Percentiles rank a stretch among this genome's conserved stretches.
phyloP scores from a whole-genome alignment of 1,140 invertebrate species.

The Colletes gigas region DNA sequence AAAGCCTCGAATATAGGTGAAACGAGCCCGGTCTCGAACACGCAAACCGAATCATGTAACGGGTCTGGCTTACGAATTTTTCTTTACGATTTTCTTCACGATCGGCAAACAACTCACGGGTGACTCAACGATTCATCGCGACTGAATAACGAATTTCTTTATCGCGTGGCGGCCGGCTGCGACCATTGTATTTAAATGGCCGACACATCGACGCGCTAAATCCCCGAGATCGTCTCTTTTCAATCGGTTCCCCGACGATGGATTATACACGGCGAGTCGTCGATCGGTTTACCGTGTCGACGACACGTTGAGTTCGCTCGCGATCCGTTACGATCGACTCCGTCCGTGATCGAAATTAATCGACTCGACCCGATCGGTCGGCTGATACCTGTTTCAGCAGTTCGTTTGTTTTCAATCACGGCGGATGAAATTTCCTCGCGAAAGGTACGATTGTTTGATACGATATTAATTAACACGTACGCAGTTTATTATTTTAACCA shows the following conservation, averaged over 20 bases:
- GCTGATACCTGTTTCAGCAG: no score
- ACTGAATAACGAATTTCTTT: not conserved
- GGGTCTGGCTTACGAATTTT: not conserved
- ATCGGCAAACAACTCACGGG: no score
- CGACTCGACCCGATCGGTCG: no score
- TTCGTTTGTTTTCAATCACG: no score
- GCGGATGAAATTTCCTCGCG: no score
- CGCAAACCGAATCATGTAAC: slow-evolving; percentile 18
- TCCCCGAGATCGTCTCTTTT: not conserved
- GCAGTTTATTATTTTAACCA: no score
- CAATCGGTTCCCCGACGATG: not conserved
- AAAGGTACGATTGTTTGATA: no score
- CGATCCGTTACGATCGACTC: not conserved
- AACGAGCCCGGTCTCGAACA: not conserved
- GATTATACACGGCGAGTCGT: not conserved
- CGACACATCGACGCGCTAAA: not conserved
- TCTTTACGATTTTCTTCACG: not conserved
- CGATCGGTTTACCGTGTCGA: not conserved
- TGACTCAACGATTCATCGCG: not conserved
- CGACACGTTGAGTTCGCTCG: not conserved
- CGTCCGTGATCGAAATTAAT: not conserved
- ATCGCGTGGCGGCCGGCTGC: not conserved
- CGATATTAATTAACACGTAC: no score
- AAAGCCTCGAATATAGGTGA: slow-evolving; percentile 17
- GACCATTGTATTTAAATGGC: not conserved